Evolutionary conservation across 2,888 invertebrate species (phyloP), one percentile per base, ranked within the genome.

Genomic region (Cephus runcator): DNA sequence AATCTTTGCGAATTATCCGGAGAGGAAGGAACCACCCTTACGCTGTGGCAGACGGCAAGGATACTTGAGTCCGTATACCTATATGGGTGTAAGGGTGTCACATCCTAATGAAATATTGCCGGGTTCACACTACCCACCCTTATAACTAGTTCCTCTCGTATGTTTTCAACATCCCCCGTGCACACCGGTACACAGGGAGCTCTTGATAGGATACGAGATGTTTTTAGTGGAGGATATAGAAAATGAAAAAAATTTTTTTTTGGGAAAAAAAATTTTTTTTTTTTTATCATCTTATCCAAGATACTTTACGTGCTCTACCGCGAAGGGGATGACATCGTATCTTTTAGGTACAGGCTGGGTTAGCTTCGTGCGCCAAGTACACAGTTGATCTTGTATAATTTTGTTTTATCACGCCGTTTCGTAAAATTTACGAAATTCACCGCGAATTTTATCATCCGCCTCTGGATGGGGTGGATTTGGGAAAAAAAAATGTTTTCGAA

Each of bases 1-100:
- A 84, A 86, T 87, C 87, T 86, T 82, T 77, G 80, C 83, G 85
- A 85, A 86, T 86, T 86, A 87, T 86, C 85, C 80, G 73, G 73
- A 71, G 71, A 31, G 77, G 73, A 73, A 56, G 73, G 71, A 31
- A 15, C 15, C 71, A 31, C 71, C 71, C 71, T 71, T 71, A 71
- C 34, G 71, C 34, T 30, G 71, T 31, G 71, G 12, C 71, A 71
- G 31, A 71, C 31, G 71, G 71, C 71, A 71, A 71, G 71, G 71
- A 31, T 12, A 71, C 56, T 56, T 15, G 12, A 34, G 34, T 31
- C 31, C 31, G 9, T 71, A 71, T 71, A 71, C 71, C 33, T 71
- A 34, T 71, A 71, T 12, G 71, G 71, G 71, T 11, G 9, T 56
- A 56, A 56, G 56, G 56, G 56, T 56, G 56, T 56, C 56, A 56